Evolutionary conservation across 2,113 vertebrate genomes (phyloP).

Genomic region (Meleagris gallopavo): DNA sequence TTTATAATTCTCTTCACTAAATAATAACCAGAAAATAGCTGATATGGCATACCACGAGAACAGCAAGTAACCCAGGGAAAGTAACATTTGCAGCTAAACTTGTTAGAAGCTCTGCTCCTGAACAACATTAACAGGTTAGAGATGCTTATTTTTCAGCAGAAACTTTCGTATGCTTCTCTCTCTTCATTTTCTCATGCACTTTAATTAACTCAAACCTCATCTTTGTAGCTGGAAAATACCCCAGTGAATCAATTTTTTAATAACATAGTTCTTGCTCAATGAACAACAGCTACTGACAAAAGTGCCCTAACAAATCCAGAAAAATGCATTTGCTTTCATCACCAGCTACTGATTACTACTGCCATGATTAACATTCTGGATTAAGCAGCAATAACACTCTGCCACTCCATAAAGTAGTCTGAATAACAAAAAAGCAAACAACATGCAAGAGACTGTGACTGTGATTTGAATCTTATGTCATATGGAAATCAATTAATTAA

Average conservation of each 20-base stretch:
- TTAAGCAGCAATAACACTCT: background rate
- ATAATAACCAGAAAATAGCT: background rate
- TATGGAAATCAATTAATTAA: background rate
- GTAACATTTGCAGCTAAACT: constrained; percentile 16
- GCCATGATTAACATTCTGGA: background rate
- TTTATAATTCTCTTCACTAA: background rate
- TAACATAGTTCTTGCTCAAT: background rate
- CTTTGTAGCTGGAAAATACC: background rate
- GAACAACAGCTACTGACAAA: background rate
- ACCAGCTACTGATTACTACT: background rate
- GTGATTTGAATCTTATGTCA: background rate
- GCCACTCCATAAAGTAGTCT: background rate
- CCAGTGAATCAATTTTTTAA: constrained; percentile 5
- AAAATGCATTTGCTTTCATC: constrained; percentile 30
- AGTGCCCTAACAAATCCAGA: background rate
- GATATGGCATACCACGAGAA: background rate
- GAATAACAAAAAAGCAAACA: background rate
- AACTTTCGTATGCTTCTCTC: background rate
- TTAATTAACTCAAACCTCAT: constrained; percentile 3
- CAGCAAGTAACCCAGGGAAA: background rate
- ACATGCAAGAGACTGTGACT: background rate
- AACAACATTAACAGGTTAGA: constrained; percentile 29
- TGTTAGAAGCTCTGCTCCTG: background rate
- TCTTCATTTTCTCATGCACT: background rate
- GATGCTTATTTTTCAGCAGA: constrained; percentile 48